A percentile compares a stretch with the other conserved stretches of the same genome.
phyloP scores from a whole-genome alignment of 2,797 vertebrate genomes.

The Pseudochirops corinnae region DNA sequence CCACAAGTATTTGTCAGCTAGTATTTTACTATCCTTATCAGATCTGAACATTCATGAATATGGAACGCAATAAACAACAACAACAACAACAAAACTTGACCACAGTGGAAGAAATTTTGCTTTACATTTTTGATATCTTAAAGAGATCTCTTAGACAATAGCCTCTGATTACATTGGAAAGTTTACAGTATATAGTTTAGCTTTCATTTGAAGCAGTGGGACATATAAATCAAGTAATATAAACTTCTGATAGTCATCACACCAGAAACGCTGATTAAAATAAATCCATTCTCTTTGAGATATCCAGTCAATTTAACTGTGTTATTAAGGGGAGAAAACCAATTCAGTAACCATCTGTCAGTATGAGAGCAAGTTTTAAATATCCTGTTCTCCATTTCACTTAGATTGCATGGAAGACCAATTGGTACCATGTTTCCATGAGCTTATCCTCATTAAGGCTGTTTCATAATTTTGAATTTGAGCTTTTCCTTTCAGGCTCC shows the following conservation, averaged over 20 bases:
- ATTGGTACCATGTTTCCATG: neutral
- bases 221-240: neutral
- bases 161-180: neutral
- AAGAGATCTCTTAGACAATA: neutral
- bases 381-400: neutral
- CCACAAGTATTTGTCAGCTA: neutral
- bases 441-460: neutral
- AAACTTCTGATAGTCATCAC: no score
- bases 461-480: constrained; percentile 20
- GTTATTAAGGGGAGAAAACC: constrained; percentile 20
- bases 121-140: no score
- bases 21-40: neutral
- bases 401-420: neutral
- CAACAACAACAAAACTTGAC: neutral
- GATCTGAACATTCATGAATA: neutral
- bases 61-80: neutral
- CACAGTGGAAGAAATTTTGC: neutral
- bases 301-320: constrained; percentile 50
- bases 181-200: neutral
- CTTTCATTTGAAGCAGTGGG: neutral
- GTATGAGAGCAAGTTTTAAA: neutral
- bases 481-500: neutral
- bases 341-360: constrained; percentile 9
- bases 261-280: neutral
- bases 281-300: constrained; percentile 1